Conservation (phyloP, 2,797 vertebrate genomes). For the Triplophysa yarkandensis region DNA sequence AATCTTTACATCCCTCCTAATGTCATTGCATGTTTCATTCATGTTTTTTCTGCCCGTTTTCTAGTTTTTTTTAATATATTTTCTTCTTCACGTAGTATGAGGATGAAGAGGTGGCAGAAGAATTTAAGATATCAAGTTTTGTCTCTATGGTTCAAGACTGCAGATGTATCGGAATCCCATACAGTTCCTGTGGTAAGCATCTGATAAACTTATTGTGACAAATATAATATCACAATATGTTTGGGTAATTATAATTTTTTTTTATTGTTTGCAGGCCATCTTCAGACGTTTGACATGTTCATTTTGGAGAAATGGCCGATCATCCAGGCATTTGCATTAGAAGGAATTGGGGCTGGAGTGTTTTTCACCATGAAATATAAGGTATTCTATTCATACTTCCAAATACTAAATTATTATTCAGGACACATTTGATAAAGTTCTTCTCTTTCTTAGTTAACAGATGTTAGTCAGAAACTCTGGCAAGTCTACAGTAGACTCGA, state of each 20-base stretch:
- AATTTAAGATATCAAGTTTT: conserved; percentile 98
- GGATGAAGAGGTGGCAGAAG: conserved; percentile 95
- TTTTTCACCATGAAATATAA: conserved; percentile 98
- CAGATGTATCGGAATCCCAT: conserved; percentile 88
- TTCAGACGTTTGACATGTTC: conserved; percentile 97
- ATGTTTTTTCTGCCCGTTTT: background rate
- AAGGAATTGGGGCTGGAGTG: conserved; percentile 93
- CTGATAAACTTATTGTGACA: background rate
- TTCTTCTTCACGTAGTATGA: conserved; percentile 80
- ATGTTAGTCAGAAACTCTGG: conserved; percentile 91
- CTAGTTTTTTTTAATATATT: background rate
- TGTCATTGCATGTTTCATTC: background rate
- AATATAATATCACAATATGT: background rate
- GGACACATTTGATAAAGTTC: background rate
- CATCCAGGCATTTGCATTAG: conserved; percentile 94
- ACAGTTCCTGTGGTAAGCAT: conserved; percentile 85
- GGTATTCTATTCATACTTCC: conserved; percentile 68
- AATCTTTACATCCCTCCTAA: conserved; percentile 10
- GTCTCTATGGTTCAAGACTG: conserved; percentile 96
- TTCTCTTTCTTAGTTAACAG: conserved; percentile 79
- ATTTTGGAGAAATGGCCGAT: conserved; percentile 97
- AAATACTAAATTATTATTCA: no score
- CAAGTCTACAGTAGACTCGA: conserved; percentile 89
- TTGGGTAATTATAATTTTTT: conserved; percentile 52
- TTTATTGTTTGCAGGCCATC: conserved; percentile 79